Base-by-base conservation (phyloP, 1,140 invertebrate species). In the Drosophila rhopaloa region DNA sequence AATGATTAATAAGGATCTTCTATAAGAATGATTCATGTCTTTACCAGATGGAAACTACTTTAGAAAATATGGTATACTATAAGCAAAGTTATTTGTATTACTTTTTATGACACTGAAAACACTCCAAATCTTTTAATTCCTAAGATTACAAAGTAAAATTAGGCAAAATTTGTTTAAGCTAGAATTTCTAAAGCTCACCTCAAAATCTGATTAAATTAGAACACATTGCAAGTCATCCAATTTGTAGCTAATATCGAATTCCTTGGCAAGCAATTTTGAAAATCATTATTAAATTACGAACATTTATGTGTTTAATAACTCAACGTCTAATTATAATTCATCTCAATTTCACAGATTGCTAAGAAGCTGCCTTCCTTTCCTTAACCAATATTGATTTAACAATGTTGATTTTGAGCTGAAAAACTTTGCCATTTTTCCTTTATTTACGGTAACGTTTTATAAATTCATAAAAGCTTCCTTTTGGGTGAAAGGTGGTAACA, bases 171-270 rank as follows among this genome's bases (percentile, higher is more conserved):
- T 24, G 4, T 4, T 24, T 24, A 24, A 24, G 3, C 24, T 24
- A 24, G 24, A 24, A 24, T 24, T 24, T 7, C 0, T 46, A 0
- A 19, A 24, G 11, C 19, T 24, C 2, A 46, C 24, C 24, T 2
- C 0, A 24, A 19, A 5, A 11, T 11, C 10, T 11, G 11, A 24
- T 46, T 5, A 11, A 43, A 1, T 11, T 13, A n/a, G 10, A 13
- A 9, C 4, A 1, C 14, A 27, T 16, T 16, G 5, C n/a, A 29
- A 61, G 19, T 6, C 14, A 16, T 5, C 14, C 38, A 60, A 60
- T 55, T 40, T 40, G 24, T 6, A 1, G 3, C 8, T 9, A 29
- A 29, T 40, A 56, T 61, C 24, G 5, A 56, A 56, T 56, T 38
- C 55, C 19, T 55, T 10, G 14, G 14, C n/a, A 37, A 5, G 0